Conservation (phyloP, 2,888 invertebrate species). For the Pomacea canaliculata region DNA sequence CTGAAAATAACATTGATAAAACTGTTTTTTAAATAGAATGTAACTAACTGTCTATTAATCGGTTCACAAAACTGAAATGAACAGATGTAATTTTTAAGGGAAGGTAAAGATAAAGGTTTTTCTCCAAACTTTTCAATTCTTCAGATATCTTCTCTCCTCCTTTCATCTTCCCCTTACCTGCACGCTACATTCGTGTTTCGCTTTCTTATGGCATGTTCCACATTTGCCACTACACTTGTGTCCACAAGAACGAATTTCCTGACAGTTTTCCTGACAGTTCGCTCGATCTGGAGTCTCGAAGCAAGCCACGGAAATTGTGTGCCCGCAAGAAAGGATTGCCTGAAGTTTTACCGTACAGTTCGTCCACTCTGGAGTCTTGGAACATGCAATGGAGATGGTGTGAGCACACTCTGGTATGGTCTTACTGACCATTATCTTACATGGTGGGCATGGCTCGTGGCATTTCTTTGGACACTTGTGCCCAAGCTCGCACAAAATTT, state of each 20-base stretch:
- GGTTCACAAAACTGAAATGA: too few species aligned
- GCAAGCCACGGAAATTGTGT: slow-evolving; percentile 6
- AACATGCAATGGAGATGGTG: slow-evolving; percentile 13
- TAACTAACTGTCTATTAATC: too few species aligned
- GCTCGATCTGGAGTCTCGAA: neutral
- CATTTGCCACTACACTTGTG: slow-evolving; percentile 25
- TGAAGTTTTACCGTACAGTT: too few species aligned
- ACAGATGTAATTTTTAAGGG: too few species aligned
- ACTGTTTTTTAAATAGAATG: neutral
- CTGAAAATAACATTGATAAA: neutral
- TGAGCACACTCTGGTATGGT: slow-evolving; percentile 25
- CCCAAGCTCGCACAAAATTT: neutral
- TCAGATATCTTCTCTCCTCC: too few species aligned
- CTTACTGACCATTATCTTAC: neutral
- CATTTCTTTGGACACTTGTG: slow-evolving; percentile 20
- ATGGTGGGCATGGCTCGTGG: neutral
- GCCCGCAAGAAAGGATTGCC: too few species aligned
- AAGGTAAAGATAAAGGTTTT: too few species aligned
- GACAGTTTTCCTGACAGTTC: slow-evolving; percentile 11
- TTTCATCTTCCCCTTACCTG: too few species aligned
- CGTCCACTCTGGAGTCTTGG: neutral
- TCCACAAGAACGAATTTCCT: slow-evolving; percentile 14
- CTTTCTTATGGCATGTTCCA: slow-evolving; percentile 10
- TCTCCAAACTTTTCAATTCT: neutral
- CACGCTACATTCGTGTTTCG: neutral